Evolutionary conservation across 2,888 invertebrate genomes (phyloP), one percentile per base, ranked within the genome.

Genomic region (Helleia helle): DNA sequence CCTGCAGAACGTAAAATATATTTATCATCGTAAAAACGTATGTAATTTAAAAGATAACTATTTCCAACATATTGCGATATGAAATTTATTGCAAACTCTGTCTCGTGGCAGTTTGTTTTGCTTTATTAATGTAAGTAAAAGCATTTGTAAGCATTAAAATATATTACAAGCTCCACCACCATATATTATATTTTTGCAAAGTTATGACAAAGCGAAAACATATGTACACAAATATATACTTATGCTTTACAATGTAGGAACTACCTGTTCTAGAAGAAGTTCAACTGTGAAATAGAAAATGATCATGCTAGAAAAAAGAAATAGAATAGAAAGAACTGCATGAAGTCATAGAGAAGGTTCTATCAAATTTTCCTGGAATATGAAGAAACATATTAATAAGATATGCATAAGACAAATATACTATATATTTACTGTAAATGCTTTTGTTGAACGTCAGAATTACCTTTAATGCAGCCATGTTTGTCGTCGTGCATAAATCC

Each of bases 401-500:
- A 71, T 67, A 71, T 62, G 62, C 71, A 71, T 59, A 71, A 72
- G 66, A 73, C 59, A 54, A 75, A 73, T 65, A 73, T 67, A 68
- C 67, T 54, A 56, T 34, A 52, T 49, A 66, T 63, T 64, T 68
- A 61, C 65, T 63, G 59, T 58, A 54, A 57, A 54, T 58, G 59
- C 48, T 55, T 59, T 61, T 59, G 59, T 59, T 58, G 65, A 61
- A 53, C 61, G 14, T 55, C 58, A 55, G 59, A 71, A 79, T 95
- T 96, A 96, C 96, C 95, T 95, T 95, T 94, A 87, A 93, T 91
- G 89, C 96, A 96, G 92, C 95, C 95, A 87, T 93, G 92, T 88
- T 91, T 91, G 73, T 93, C 90, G 87, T 96, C 95, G 81, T 93
- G 92, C 87, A 91, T 91, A 89, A 93, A 96, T 87, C 95, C 96